Conservation (phyloP, 2,888 invertebrate species). For the Mystacides longicornis region DNA sequence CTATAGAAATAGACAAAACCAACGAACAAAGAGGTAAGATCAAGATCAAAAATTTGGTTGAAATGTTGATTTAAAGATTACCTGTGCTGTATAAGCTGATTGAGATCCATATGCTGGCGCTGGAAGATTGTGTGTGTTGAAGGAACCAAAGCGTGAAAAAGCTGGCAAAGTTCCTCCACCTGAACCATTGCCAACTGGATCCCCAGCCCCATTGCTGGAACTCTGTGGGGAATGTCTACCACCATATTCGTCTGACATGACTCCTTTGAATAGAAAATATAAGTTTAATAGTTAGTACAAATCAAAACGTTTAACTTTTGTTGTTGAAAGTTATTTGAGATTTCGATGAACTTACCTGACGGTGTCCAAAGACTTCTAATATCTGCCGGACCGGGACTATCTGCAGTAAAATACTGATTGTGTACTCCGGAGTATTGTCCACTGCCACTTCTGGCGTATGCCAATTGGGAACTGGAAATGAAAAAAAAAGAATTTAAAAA, state of each 20-base stretch:
- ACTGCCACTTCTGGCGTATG: constrained; percentile 15
- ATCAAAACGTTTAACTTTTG: background rate
- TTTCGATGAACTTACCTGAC: constrained; percentile 6
- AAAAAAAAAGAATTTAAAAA: background rate
- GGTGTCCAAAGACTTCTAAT: constrained; percentile 12
- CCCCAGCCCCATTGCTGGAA: constrained; percentile 31
- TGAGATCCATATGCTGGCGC: constrained; percentile 14
- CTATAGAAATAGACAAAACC: background rate
- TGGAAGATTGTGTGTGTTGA: constrained; percentile 27
- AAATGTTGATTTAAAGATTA: too few species aligned
- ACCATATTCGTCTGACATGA: constrained; percentile 5
- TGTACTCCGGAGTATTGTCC: constrained; percentile 4
- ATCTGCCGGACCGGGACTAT: constrained; percentile 21
- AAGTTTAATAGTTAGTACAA: background rate
- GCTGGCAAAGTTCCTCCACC: constrained; percentile 42
- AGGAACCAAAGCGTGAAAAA: constrained; percentile 48
- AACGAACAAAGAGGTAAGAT: background rate
- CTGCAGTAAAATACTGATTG: constrained; percentile 17
- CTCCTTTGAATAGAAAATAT: background rate
- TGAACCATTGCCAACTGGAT: constrained; percentile 31
- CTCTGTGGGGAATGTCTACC: constrained; percentile 23
- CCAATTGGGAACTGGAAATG: constrained; percentile 21
- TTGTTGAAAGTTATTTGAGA: background rate
- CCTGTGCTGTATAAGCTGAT: constrained; percentile 9
- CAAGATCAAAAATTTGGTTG: background rate